Evolutionary conservation across 2,888 invertebrate species (phyloP).

Genomic region (Uropetala carovei): DNA sequence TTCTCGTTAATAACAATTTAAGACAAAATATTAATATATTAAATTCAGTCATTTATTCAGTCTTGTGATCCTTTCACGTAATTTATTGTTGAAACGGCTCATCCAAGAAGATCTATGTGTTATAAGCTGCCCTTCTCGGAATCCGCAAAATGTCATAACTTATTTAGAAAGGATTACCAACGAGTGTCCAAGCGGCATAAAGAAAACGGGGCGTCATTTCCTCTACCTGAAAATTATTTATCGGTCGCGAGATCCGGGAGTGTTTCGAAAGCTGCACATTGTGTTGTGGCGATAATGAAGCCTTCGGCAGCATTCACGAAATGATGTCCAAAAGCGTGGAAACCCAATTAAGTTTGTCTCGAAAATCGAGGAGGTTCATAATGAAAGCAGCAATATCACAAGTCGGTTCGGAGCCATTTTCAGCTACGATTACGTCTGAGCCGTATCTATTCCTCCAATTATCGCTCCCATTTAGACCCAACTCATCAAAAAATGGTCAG

Average conservation of each 20-base stretch:
- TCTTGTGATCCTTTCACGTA: too few relatives aligned
- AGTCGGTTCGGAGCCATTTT: not conserved
- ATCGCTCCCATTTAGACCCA: not conserved
- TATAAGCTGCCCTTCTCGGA: too few relatives aligned
- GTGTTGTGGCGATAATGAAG: not conserved
- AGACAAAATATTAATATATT: too few relatives aligned
- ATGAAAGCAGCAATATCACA: not conserved
- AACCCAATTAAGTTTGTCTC: conserved; percentile 2
- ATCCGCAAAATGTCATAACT: too few relatives aligned
- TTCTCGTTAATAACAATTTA: too few relatives aligned
- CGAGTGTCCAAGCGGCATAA: too few relatives aligned
- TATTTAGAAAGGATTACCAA: too few relatives aligned
- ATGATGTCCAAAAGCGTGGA: not conserved
- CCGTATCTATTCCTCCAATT: not conserved
- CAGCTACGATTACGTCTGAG: not conserved
- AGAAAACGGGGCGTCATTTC: not conserved
- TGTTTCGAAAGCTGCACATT: not conserved
- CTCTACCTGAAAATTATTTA: not conserved
- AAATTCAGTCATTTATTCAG: too few relatives aligned
- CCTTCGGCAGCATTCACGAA: not conserved
- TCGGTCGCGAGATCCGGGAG: not conserved
- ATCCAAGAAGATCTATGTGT: too few relatives aligned
- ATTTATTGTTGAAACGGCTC: too few relatives aligned
- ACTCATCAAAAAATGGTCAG: not conserved
- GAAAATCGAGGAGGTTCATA: not conserved